phyloP scores from a whole-genome alignment of 2,797 vertebrate species.

The Clarias pachynema region DNA sequence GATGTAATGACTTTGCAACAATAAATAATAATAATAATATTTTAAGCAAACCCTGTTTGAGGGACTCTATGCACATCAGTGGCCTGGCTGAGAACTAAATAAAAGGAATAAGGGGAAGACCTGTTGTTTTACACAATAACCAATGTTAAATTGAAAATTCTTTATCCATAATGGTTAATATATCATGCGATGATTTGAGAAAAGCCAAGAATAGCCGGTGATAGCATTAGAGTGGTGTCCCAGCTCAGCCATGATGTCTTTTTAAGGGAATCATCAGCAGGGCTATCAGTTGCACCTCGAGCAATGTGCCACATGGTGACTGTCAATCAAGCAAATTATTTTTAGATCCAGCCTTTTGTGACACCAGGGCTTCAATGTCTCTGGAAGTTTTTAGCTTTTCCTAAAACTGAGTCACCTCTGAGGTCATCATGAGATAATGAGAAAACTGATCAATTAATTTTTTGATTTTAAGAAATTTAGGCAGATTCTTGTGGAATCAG shows the following conservation, averaged over 20 bases:
- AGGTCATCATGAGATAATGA: background rate
- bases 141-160: background rate
- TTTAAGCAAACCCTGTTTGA: background rate
- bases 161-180: slow-evolving; percentile 68
- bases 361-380: slow-evolving; percentile 66
- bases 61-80: background rate
- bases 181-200: slow-evolving; percentile 72
- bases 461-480: background rate
- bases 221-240: slow-evolving; percentile 81
- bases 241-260: slow-evolving; percentile 87
- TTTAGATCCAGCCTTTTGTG: slow-evolving; percentile 84
- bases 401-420: background rate
- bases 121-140: background rate
- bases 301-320: slow-evolving; percentile 90
- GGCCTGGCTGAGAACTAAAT: background rate
- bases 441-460: background rate
- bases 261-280: slow-evolving; percentile 96
- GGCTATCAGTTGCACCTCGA: slow-evolving; percentile 83
- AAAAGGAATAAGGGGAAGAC: background rate
- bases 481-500: background rate
- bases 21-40: too few relatives aligned
- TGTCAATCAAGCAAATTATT: slow-evolving; percentile 86
- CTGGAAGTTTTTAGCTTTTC: slow-evolving; percentile 16
- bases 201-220: slow-evolving; percentile 91
- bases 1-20: slow-evolving; percentile 7